phyloP scores from a whole-genome alignment of 2,797 vertebrate genomes.

The Syndactyla subalaris region DNA sequence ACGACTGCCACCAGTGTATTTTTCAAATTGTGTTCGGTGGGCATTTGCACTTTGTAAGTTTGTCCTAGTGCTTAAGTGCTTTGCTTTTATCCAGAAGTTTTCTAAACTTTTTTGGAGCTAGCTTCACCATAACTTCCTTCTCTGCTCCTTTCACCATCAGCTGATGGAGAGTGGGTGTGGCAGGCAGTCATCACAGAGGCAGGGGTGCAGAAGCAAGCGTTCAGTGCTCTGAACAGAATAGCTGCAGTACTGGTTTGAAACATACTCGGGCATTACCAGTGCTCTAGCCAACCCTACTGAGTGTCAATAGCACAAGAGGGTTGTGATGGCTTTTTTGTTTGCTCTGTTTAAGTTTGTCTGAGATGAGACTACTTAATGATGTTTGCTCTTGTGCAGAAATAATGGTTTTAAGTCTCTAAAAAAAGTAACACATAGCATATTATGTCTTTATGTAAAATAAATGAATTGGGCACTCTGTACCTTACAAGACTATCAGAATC shows the following conservation, averaged over 20 bases:
- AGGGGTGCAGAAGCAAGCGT: background rate
- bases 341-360: background rate
- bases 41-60: accelerated
- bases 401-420: background rate
- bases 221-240: background rate
- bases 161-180: background rate
- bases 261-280: accelerated
- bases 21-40: background rate
- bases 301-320: background rate
- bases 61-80: background rate
- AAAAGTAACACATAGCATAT: background rate
- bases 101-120: background rate
- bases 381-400: background rate
- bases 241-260: background rate
- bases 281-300: background rate
- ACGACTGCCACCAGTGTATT: background rate
- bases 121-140: background rate
- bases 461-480: background rate
- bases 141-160: background rate
- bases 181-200: background rate
- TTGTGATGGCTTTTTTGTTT: background rate
- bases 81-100: background rate
- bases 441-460: background rate
- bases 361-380: background rate
- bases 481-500: background rate